Conservation (phyloP, 2,113 vertebrate genomes). For the Calyptommatus sinebrachiatus region DNA sequence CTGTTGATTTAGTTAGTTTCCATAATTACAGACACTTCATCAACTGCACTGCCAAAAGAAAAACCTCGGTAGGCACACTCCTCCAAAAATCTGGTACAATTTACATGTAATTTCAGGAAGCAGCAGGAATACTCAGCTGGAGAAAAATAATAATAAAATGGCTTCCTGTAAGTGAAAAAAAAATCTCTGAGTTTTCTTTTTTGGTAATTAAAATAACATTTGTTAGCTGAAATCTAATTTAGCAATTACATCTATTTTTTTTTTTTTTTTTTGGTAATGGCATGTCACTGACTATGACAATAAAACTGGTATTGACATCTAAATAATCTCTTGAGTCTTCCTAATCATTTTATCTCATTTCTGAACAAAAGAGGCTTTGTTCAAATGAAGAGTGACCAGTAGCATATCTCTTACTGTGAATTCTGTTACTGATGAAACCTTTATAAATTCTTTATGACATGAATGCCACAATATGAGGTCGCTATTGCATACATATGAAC, state of each 20-base stretch:
- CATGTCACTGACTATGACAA: conserved; percentile 61
- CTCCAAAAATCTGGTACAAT: conserved; percentile 77
- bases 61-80: conserved; percentile 70
- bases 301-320: conserved; percentile 44
- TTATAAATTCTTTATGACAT: not conserved
- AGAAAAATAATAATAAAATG: conserved; percentile 72
- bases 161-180: conserved; percentile 76
- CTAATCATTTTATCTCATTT: not conserved
- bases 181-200: conserved; percentile 63
- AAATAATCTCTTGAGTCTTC: not conserved
- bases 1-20: conserved; percentile 69
- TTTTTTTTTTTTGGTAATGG: conserved; percentile 67
- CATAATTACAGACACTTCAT: conserved; percentile 77
- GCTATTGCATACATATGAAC: too few relatives aligned
- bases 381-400: not conserved
- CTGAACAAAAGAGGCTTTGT: not conserved
- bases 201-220: conserved; percentile 75
- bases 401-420: not conserved
- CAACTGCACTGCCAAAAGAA: conserved; percentile 73
- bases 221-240: conserved; percentile 69
- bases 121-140: conserved; percentile 77
- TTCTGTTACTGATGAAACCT: not conserved
- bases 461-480: too few relatives aligned
- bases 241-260: conserved; percentile 72
- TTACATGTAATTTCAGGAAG: conserved; percentile 76